Conservation (phyloP, 2,113 vertebrate species). For the Desmodus rotundus region DNA sequence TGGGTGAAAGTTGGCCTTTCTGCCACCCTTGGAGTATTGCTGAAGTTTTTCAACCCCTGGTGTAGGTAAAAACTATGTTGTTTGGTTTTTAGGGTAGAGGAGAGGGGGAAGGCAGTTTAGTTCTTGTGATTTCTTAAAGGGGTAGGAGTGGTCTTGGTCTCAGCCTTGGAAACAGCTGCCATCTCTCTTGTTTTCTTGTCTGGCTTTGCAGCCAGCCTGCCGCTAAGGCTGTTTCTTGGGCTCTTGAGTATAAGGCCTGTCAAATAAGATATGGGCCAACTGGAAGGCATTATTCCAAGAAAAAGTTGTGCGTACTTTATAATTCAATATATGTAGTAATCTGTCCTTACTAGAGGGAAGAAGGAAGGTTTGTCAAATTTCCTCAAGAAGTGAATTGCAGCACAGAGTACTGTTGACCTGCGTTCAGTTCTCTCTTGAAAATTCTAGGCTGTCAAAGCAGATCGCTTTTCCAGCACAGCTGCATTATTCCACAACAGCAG, state of each 20-base stretch:
- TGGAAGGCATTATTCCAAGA: neutral
- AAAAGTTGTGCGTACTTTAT: neutral
- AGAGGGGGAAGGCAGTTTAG: neutral
- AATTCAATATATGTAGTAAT: neutral
- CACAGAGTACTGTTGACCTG: constrained; percentile 40
- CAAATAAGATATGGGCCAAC: neutral
- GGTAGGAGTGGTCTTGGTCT: neutral
- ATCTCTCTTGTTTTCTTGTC: neutral
- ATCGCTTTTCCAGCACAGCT: constrained; percentile 53
- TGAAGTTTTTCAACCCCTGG: neutral
- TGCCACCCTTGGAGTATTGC: neutral
- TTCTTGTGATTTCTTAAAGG: neutral
- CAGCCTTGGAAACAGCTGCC: neutral
- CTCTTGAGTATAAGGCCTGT: neutral
- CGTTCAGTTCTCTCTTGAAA: constrained; percentile 40
- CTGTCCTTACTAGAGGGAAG: neutral
- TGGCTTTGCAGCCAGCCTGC: neutral
- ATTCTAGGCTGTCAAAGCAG: constrained; percentile 50
- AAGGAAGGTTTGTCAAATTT: constrained; percentile 17
- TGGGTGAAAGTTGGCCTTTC: neutral
- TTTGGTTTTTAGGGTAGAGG: neutral
- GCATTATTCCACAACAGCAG: constrained; percentile 5
- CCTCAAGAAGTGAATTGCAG: neutral
- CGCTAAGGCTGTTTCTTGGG: neutral
- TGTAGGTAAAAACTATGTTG: neutral